Evolutionary conservation across 2,888 invertebrate genomes (phyloP).

Genomic region (Dione vanillae): DNA sequence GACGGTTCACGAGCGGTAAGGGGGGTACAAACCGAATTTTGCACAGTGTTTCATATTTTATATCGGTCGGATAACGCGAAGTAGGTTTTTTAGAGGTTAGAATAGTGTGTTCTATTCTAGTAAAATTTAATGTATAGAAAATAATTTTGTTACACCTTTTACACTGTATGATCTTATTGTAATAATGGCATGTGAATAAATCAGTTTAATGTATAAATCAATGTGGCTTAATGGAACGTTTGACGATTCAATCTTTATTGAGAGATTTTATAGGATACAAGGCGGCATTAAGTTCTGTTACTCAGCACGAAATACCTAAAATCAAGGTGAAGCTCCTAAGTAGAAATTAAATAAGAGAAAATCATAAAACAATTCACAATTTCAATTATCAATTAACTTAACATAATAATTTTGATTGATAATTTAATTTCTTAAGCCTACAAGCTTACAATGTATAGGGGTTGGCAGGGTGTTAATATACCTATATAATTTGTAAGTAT

Average conservation of each 20-base stretch:
- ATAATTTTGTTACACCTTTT: background rate
- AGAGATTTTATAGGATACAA: too few species aligned
- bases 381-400: background rate
- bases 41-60: slow-evolving; percentile 83
- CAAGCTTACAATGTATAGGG: background rate
- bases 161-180: too few species aligned
- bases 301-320: too few species aligned
- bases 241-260: too few species aligned
- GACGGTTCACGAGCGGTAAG: slow-evolving; percentile 59
- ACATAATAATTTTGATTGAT: background rate
- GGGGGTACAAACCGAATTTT: slow-evolving; percentile 68
- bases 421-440: background rate
- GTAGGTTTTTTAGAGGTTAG: slow-evolving; percentile 79
- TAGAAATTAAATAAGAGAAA: too few species aligned
- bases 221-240: too few species aligned
- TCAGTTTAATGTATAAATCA: too few species aligned
- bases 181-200: too few species aligned
- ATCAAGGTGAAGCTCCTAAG: too few species aligned
- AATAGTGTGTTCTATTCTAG: slow-evolving; percentile 68
- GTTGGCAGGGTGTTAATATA: background rate
- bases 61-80: slow-evolving; percentile 78
- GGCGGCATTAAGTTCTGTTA: too few species aligned
- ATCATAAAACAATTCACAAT: too few species aligned
- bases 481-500: background rate
- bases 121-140: slow-evolving; percentile 35